phyloP scores from a whole-genome alignment of 1,140 invertebrate species.

The Hycleus cichorii region DNA sequence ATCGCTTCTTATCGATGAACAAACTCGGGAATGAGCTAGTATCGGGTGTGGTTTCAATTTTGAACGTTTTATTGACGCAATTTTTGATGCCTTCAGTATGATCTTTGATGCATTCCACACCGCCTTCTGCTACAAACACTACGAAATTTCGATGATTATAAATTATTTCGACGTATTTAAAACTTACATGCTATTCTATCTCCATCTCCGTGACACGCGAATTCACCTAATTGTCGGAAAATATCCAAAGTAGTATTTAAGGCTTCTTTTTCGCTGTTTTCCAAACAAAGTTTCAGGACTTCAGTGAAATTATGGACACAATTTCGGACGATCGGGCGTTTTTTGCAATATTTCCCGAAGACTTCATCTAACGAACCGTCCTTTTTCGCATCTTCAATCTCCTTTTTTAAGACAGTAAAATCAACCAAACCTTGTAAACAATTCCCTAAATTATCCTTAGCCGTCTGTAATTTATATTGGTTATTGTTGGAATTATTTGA shows the following conservation, averaged over 20 bases:
- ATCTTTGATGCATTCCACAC: slow-evolving; percentile 26
- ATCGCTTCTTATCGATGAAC: slow-evolving; percentile 25
- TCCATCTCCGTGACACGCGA: slow-evolving; percentile 69
- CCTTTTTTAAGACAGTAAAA: slow-evolving; percentile 42
- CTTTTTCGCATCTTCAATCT: slow-evolving; percentile 51
- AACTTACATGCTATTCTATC: slow-evolving; percentile 68
- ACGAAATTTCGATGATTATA: slow-evolving; percentile 13
- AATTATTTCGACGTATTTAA: neutral
- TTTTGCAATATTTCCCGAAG: slow-evolving; percentile 62
- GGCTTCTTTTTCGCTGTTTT: slow-evolving; percentile 49
- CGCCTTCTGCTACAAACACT: slow-evolving; percentile 38
- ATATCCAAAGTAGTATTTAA: slow-evolving; percentile 55
- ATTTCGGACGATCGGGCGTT: slow-evolving; percentile 48
- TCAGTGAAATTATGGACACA: slow-evolving; percentile 56
- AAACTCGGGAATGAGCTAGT: slow-evolving; percentile 13
- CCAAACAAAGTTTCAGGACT: slow-evolving; percentile 55
- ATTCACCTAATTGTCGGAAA: slow-evolving; percentile 56
- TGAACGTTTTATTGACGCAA: slow-evolving; percentile 29
- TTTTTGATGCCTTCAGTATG: slow-evolving; percentile 23
- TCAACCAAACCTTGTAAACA: slow-evolving; percentile 26
- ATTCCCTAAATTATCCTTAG: slow-evolving; percentile 25
- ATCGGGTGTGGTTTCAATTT: slow-evolving; percentile 17
- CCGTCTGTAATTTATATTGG: slow-evolving; percentile 28
- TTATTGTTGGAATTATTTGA: too few relatives aligned
- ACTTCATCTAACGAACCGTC: slow-evolving; percentile 52